Evolutionary conservation across 1,140 invertebrate genomes (phyloP).

Genomic region (Drosophila punjabiensis): DNA sequence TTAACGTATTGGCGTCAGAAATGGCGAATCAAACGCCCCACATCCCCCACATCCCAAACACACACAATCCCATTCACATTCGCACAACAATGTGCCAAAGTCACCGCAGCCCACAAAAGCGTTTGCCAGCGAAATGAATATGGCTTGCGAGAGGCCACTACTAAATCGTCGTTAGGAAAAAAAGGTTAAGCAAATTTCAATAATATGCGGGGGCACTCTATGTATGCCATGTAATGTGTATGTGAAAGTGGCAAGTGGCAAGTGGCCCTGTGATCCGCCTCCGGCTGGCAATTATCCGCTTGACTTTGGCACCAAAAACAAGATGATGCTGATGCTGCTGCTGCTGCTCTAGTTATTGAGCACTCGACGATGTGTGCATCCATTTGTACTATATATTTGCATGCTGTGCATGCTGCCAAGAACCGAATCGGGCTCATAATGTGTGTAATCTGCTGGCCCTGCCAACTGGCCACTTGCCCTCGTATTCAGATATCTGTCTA

Average conservation of each 20-base stretch:
- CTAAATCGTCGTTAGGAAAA: constrained; percentile 48
- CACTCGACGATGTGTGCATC: constrained; percentile 8
- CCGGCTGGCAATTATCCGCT: constrained; percentile 64
- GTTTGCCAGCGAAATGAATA: constrained; percentile 43
- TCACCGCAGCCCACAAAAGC: constrained; percentile 31
- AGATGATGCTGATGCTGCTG: constrained; percentile 26
- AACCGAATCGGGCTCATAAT: constrained; percentile 24
- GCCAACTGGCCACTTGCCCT: constrained; percentile 48
- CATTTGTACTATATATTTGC: constrained; percentile 4
- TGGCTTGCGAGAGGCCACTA: constrained; percentile 51
- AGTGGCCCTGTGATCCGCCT: constrained; percentile 57
- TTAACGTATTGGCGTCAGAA: constrained; percentile 56
- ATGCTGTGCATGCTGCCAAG: constrained; percentile 38
- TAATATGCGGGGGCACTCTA: constrained; percentile 58
- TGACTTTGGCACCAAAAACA: constrained; percentile 67
- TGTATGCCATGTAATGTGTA: constrained; percentile 4
- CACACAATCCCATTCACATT: constrained; percentile 3
- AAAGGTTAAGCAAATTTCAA: constrained; percentile 60
- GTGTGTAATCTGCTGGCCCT: constrained; percentile 17
- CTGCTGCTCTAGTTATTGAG: constrained; percentile 36
- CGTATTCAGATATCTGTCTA: constrained; percentile 16
- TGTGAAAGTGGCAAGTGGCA: constrained; percentile 47
- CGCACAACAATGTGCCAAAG: constrained; percentile 18
- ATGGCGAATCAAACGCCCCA: constrained; percentile 60
- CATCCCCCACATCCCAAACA: constrained; percentile 26